Evolutionary conservation across 2,113 vertebrate genomes (phyloP).

Genomic region (Pogonocichla stellata): DNA sequence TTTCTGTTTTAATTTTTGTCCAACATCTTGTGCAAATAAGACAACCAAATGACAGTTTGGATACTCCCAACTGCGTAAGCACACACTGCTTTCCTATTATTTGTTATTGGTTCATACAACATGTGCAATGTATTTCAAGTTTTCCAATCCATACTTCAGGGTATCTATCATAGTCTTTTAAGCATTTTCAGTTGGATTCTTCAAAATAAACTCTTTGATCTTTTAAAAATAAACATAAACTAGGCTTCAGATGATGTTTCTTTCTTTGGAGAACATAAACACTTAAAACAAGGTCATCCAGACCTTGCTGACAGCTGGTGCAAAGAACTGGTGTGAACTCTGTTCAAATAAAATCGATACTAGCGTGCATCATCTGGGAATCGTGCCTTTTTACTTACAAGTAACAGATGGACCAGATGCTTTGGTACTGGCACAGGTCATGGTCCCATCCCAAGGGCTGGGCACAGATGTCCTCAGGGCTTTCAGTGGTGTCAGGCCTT

Average conservation of each 20-base stretch:
- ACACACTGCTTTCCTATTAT: not conserved
- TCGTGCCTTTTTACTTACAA: not conserved
- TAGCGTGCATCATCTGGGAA: not conserved
- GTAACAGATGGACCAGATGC: not conserved
- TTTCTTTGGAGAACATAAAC: conserved; percentile 7
- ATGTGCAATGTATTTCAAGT: not conserved
- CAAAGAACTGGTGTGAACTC: conserved; percentile 15
- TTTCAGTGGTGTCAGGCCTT: not conserved
- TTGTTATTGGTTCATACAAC: not conserved
- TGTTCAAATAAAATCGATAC: not conserved
- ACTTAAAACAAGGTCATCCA: conserved; percentile 19
- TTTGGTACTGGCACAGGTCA: not conserved
- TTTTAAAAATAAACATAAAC: conserved; percentile 47
- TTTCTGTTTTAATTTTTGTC: conserved; percentile 11
- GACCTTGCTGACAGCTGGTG: conserved; percentile 27
- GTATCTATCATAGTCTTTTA: not conserved
- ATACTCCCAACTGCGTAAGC: not conserved
- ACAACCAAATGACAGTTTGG: not conserved
- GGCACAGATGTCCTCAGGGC: not conserved
- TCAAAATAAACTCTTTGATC: conserved; percentile 38
- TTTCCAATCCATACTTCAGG: not conserved
- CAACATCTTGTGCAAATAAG: conserved; percentile 21
- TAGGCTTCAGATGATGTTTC: conserved; percentile 12
- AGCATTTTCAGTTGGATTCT: not conserved
- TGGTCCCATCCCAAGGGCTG: not conserved